These are phyloP conservation scores for Lasiurus cinereus DNA, from an alignment of 2,113 vertebrate genomes.

Conservation along the genomic window DNA sequence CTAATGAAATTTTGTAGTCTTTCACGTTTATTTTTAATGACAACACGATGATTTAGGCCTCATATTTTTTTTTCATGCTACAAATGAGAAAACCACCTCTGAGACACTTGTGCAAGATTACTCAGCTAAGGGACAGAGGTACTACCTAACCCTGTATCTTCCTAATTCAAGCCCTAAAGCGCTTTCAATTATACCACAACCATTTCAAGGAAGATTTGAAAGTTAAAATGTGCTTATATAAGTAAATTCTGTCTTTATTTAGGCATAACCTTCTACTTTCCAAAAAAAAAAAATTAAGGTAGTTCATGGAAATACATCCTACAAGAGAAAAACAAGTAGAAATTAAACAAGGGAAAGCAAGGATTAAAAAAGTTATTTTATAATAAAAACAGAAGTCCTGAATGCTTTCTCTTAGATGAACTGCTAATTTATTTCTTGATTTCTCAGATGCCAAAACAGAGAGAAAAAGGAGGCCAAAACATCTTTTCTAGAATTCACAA, in stretches of 20 bases:
- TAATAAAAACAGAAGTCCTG: background rate
- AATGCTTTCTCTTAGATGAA: constrained; percentile 26
- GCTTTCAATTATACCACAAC: background rate
- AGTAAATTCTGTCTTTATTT: constrained; percentile 10
- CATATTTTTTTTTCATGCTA: background rate
- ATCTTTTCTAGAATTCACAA: constrained; percentile 41
- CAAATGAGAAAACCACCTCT: constrained; percentile 21
- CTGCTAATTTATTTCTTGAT: constrained; percentile 8
- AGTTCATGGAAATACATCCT: background rate
- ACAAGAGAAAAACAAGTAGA: background rate
- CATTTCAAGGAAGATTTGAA: constrained; percentile 41
- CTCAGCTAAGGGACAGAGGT: background rate
- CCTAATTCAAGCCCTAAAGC: background rate
- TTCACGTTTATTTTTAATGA: background rate
- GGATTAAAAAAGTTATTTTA: background rate
- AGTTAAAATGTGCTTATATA: constrained; percentile 32
- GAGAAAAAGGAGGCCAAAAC: background rate
- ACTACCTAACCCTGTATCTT: background rate
- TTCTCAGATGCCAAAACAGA: constrained; percentile 35
- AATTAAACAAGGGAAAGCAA: background rate
- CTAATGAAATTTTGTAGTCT: background rate
- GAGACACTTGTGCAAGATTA: background rate
- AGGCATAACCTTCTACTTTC: background rate
- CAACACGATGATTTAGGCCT: background rate
- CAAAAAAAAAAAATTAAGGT: constrained; percentile 16